Base-by-base conservation (phyloP, 2,888 invertebrate species). In the Trissonchulus latispiculum region DNA sequence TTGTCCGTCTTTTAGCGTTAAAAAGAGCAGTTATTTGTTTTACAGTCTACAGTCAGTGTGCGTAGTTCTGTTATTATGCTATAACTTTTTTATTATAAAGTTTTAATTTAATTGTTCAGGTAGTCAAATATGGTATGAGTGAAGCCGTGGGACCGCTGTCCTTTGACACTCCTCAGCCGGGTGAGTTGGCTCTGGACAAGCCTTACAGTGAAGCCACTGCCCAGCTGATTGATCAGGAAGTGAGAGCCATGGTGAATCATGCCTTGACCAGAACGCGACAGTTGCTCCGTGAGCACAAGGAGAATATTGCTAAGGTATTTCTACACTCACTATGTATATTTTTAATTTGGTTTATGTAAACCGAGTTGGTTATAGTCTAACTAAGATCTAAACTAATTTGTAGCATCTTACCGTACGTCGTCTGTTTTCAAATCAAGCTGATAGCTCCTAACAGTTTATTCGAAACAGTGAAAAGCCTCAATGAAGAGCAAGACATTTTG, bases 161-260 rank as follows among this genome's bases (percentile, higher is more conserved):
- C 69, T 99, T 96, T 81, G 92, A 97, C 83, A 89, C 93, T 88
- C 93, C 95, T 0, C 90, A 91, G 79, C 90, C 91, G 0, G 96
- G 96, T 0, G 96, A 97, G 79, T 90, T 94, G 88, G 89, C 90
- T 1, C 87, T 95, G 75, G 93, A 94, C 77, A 99, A 99, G 84
- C 99, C 97, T 0, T 99, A 99, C 84, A 96, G 96, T 0, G 99
- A 99, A 85, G 90, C 90, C 79, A 99, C 97, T 0, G 96, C 99
- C 0, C 94, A 95, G 83, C 82, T 95, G 72, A 99, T 99, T 74
- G 99, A 99, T 83, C 86, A 88, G 18, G 99, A 99, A 88, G 99
- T 95, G 23, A 86, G 93, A 71, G 82, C 80, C 33, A 86, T 95
- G 73, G 91, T 95, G 18, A 86, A 89, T 70, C 81, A 79, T 0